Evolutionary conservation across 2,797 vertebrate species (phyloP), one percentile per base, ranked within the genome.

Genomic region (Pseudochaenichthys georgianus): DNA sequence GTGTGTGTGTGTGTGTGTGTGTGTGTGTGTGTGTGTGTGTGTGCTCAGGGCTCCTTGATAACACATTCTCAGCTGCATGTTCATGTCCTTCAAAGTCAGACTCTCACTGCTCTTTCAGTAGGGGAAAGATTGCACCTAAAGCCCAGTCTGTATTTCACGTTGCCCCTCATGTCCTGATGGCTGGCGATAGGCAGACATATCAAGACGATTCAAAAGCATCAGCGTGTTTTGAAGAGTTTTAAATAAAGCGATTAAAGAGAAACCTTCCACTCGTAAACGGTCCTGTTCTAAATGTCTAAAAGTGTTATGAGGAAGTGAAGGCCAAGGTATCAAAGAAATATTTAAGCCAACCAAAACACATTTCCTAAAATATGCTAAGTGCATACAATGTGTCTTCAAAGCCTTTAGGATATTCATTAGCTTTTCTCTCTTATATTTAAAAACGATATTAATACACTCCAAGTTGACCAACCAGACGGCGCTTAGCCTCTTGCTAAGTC

Each of bases 11-110:
- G 21, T 42, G 51, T 52, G 61, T n/a, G 55, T 13, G 73, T 21
- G 47, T 47, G 19, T 52, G 21, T 42, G 51, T 52, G 61, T n/a
- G 55, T 13, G 73, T 21, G 47, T 47, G 19, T 52, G 61, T n/a
- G 55, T 11, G 73, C 73, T 70, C 7, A 75, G 31, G 62, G 69
- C 45, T 66, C 70, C 70, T 81, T 78, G 70, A 28, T 77, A 77
- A 71, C 60, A 5, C 73, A 52, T 77, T 78, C 70, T 75, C 59
- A 47, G 58, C 63, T 45, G 77, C 63, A 71, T 77, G 75, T 80
- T 80, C 78, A 89, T 76, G 69, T 51, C 15, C 12, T 53, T 12
- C 38, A 82, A 75, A 80, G 34, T 76, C 51, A 64, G 53, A 55
- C 64, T 67, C 13, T 63, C 70, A 70, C 78, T 73, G 15, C 19